Base-by-base conservation (phyloP, 2,888 invertebrate genomes). In the Campoplex nolae region DNA sequence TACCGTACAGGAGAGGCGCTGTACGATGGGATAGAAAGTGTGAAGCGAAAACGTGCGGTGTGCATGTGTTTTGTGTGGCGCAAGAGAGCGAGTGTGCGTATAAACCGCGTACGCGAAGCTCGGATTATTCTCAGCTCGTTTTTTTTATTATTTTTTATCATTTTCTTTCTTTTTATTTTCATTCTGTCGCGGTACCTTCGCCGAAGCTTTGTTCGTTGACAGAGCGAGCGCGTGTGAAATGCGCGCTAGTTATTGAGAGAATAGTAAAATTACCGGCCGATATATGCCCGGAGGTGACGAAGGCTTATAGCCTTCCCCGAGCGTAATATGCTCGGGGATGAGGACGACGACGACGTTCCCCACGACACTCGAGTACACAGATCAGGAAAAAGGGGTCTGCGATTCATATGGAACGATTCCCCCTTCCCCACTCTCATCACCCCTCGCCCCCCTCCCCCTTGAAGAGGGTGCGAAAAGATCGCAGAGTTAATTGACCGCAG, bases 401-500 rank as follows among this genome's bases (percentile, higher is more conserved):
- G 8, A 75, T 75, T 75, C 45, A 75, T 75, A 75, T 45, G 42
- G 28, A 73, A 73, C 54, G 73, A 48, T 74, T 28, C 45, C 58
- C 58, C 75, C 58, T 28, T 11, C 75, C 51, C 73, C 73, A 35
- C 35, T 9, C 9, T 35, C 35, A 23, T 23, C 23, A 23, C 11
- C 32, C 4, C 62, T 6, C 13, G 28, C 56, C 2, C 42, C 23
- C 58, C 3, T 32, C 23, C 74, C 75, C 28, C 13, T 6, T 2
- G 3, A 45, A 79, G 73, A 73, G 81, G 82, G 85, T 74, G 82
- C 62, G 82, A 35, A 83, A 82, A 85, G 78, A 77, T 82, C 85
- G 82, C 42, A 13, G 51, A 82, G 73, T 82, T 81, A 85, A 85
- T 85, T 82, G 85, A 82, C 82, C 82, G 82, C 67, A 77, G 77